Base-by-base conservation (phyloP, 1,140 invertebrate genomes). In the Pseudomyrmex concolor region DNA sequence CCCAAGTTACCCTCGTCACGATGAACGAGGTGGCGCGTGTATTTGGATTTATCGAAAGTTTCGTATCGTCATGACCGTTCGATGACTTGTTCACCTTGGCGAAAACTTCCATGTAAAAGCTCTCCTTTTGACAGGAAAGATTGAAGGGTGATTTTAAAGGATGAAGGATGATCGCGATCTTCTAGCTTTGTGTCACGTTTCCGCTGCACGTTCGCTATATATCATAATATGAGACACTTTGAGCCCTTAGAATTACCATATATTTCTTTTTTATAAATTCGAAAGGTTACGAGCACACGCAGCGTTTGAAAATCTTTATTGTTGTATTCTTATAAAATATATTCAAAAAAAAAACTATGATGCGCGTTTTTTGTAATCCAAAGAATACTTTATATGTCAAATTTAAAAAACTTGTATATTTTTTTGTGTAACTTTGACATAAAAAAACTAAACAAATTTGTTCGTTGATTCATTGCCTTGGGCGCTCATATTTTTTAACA, bases 121-220 rank as follows among this genome's bases (percentile, higher is more conserved):
- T 1, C 76, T 54, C 57, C 76, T 78, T 78, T 78, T 70, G 8
- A 22, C 51, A 64, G 34, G 80, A 17, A 9, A 82, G 51, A 76
- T 76, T 64, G 57, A 83, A 77, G 71, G 60, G 72, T 83, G 50
- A 78, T 43, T 83, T 83, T 60, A 82, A 78, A 57, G 45, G 76
- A 78, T 71, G 54, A 71, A 19, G 54, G 15, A 78, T 71, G 54
- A 80, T 80, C 66, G 54, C 43, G 76, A 78, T 78, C 76, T 70
- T 15, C 2, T 10, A 34, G 43, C 34, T 77, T 76, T 76, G 62
- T 66, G 48, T 51, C 17, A 19, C 34, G 64, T 78, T 57, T 78
- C 64, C 67, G 17, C 4, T 17, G 8, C 57, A 62, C 51, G 8
- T 77, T 77, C 50, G 50, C 34, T 68, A 59, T 19, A 66, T 71